Conservation (phyloP, 92 coral and sea anemone species). For the Umimayanthus chanpuru region DNA sequence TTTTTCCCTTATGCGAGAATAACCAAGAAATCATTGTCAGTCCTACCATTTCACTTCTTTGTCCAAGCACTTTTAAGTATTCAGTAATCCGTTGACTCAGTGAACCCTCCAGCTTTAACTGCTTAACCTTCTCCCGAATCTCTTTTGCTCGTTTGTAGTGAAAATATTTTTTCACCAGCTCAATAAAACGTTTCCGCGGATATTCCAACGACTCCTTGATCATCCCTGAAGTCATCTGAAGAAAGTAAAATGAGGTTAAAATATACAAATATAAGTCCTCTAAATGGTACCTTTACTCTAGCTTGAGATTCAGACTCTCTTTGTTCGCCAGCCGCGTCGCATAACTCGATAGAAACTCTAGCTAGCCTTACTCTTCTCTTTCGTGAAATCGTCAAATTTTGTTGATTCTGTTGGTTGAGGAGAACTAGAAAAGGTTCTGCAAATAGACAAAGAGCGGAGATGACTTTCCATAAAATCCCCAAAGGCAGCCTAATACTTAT, state of each 20-base stretch:
- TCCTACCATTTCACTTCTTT: conserved; percentile 71
- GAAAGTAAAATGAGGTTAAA: background rate
- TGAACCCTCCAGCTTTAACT: conserved; percentile 51
- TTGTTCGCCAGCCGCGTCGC: background rate
- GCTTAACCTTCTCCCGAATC: conserved; percentile 69
- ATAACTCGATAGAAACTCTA: no score
- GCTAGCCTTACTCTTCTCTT: background rate
- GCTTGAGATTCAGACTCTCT: background rate
- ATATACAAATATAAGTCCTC: background rate
- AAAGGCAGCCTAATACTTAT: no score
- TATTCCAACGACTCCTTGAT: conserved; percentile 80
- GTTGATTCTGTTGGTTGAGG: no score
- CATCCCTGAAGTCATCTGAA: conserved; percentile 72
- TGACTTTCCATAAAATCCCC: no score
- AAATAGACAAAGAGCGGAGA: no score
- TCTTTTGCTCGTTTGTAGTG: conserved; percentile 75
- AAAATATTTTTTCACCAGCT: conserved; percentile 74
- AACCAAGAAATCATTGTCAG: background rate
- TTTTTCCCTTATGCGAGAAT: background rate
- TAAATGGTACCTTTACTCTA: background rate
- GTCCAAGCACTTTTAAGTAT: conserved; percentile 68
- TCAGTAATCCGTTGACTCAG: conserved; percentile 59
- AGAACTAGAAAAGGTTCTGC: no score
- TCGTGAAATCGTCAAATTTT: no score
- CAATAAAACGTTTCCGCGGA: conserved; percentile 77